Percentiles rank a stretch among this genome's conserved stretches.
Evolutionary conservation across 2,888 invertebrate genomes (phyloP).

Genomic region (Sphaeridia pumilis): DNA sequence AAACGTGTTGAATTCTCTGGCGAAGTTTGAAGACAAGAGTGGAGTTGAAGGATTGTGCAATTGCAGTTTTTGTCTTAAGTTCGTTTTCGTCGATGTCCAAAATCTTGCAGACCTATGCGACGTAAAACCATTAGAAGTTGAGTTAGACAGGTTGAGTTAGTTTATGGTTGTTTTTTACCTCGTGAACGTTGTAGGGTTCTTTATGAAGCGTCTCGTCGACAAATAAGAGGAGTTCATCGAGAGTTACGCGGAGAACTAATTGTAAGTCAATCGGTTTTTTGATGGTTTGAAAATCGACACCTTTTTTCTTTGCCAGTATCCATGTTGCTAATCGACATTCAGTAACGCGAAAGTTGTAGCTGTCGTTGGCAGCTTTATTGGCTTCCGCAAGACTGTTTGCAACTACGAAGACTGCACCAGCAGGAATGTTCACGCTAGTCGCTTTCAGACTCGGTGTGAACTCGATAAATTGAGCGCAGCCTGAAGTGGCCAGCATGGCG

Average conservation of each 20-base stretch:
- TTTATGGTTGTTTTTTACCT: no score
- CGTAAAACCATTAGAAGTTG: no score
- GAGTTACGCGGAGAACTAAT: slow-evolving; percentile 48
- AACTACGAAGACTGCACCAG: slow-evolving; percentile 77
- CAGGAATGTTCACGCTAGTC: slow-evolving; percentile 65
- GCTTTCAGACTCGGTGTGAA: slow-evolving; percentile 71
- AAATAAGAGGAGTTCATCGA: slow-evolving; percentile 54
- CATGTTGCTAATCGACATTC: slow-evolving; percentile 88
- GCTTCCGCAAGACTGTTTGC: slow-evolving; percentile 77
- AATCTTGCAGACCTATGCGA: no score
- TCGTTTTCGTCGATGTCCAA: slow-evolving; percentile 6
- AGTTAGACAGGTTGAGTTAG: no score
- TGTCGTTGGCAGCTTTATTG: slow-evolving; percentile 83
- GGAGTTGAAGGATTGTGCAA: slow-evolving; percentile 8
- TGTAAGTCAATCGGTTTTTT: slow-evolving; percentile 65
- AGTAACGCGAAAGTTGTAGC: slow-evolving; percentile 80
- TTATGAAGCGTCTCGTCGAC: slow-evolving; percentile 53
- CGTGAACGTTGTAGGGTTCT: slow-evolving; percentile 54
- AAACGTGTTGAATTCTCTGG: slow-evolving; percentile 81
- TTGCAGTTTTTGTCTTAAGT: slow-evolving; percentile 4
- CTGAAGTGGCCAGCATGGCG: slow-evolving; percentile 66
- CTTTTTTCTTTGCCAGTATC: slow-evolving; percentile 54
- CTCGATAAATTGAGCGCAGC: slow-evolving; percentile 78
- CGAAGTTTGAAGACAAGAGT: slow-evolving; percentile 55
- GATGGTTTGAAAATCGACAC: slow-evolving; percentile 53